Evolutionary conservation across 2,888 invertebrate species (phyloP).

Genomic region (Neuroscelio doddi): DNA sequence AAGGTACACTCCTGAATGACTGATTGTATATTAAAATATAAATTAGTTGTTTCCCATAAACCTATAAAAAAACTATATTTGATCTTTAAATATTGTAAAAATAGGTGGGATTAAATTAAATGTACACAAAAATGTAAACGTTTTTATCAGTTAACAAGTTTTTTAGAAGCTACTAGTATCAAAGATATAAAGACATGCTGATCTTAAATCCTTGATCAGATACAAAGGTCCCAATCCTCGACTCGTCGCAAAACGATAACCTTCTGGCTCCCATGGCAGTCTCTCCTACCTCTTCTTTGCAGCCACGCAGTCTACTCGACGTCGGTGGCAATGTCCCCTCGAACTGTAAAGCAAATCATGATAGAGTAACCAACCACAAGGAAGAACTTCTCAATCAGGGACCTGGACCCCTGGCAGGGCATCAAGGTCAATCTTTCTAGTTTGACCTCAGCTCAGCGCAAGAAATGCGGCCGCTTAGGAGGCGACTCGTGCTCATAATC

Average conservation of each 20-base stretch:
- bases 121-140: background rate
- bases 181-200: conserved; percentile 34
- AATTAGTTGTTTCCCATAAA: too few species aligned
- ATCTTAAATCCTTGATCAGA: conserved; percentile 39
- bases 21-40: too few species aligned
- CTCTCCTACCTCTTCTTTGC: conserved; percentile 54
- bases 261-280: conserved; percentile 50
- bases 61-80: too few species aligned
- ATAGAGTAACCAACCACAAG: conserved; percentile 20
- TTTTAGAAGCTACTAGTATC: conserved; percentile 39
- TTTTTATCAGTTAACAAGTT: background rate
- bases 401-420: conserved; percentile 61
- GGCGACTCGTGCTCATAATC: conserved; percentile 40
- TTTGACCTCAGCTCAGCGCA: conserved; percentile 53
- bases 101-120: too few species aligned
- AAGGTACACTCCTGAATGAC: too few species aligned
- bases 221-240: conserved; percentile 56
- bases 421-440: conserved; percentile 58
- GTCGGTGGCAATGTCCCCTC: conserved; percentile 27
- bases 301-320: conserved; percentile 62
- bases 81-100: too few species aligned
- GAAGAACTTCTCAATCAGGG: conserved; percentile 60
- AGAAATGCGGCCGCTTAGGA: conserved; percentile 54
- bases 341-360: conserved; percentile 20
- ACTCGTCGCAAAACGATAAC: conserved; percentile 53